Percentiles rank a stretch among this genome's conserved stretches.
Evolutionary conservation across 2,797 vertebrate species (phyloP).

Genomic region (Lepus townsendii): DNA sequence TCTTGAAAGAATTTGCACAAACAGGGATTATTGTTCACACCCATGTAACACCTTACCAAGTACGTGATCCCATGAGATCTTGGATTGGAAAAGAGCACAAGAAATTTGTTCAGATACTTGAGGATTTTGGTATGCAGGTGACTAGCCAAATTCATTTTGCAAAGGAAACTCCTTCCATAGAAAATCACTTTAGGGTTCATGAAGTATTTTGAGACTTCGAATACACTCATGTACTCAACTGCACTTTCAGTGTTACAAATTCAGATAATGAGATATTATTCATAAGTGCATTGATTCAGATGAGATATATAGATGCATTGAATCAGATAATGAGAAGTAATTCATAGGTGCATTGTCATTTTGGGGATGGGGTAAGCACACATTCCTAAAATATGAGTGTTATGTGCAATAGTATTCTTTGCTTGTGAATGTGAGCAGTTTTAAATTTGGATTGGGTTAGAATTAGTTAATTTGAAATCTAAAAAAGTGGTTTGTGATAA

Average conservation of each 20-base stretch:
- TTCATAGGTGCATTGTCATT: conserved; percentile 66
- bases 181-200: conserved; percentile 98
- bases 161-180: conserved; percentile 93
- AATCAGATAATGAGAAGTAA: background rate
- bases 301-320: too few species aligned
- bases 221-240: conserved; percentile 63
- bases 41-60: conserved; percentile 98
- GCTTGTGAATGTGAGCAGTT: conserved; percentile 67
- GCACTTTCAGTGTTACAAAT: conserved; percentile 73
- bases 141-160: conserved; percentile 94
- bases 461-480: conserved; percentile 70
- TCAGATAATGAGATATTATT: conserved; percentile 63
- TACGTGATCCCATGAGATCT: conserved; percentile 95
- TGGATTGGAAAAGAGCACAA: conserved; percentile 98
- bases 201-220: conserved; percentile 89
- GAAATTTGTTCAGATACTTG: conserved; percentile 93
- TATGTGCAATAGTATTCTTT: conserved; percentile 63
- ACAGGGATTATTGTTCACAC: conserved; percentile 93
- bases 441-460: conserved; percentile 70
- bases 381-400: conserved; percentile 72
- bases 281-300: conserved; percentile 17
- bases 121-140: conserved; percentile 92
- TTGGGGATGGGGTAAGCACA: conserved; percentile 60
- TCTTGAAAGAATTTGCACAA: conserved; percentile 92
- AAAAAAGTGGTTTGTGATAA: conserved; percentile 62